phyloP scores from a whole-genome alignment of 2,888 invertebrate genomes.

The Drosophila atripex region DNA sequence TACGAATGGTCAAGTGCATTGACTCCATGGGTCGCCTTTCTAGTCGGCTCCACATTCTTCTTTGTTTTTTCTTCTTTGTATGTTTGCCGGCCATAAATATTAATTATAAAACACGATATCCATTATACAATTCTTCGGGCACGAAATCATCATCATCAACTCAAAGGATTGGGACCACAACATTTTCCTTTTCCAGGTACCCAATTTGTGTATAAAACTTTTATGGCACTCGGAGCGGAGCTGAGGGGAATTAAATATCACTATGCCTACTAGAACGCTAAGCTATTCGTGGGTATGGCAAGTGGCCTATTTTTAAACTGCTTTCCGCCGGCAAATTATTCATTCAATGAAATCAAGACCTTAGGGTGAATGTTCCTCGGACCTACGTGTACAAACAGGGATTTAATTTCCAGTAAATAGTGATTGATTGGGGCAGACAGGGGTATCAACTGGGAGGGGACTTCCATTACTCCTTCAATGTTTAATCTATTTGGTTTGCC shows the following conservation, averaged over 20 bases:
- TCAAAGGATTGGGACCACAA: constrained; percentile 53
- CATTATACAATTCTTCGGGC: constrained; percentile 37
- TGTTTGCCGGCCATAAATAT: constrained; percentile 52
- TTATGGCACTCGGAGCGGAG: constrained; percentile 32
- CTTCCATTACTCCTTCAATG: neutral
- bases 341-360: constrained; percentile 28
- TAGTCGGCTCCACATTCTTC: neutral
- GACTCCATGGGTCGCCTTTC: constrained; percentile 47
- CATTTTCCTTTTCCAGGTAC: constrained; percentile 41
- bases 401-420: constrained; percentile 25
- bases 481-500: constrained; percentile 3
- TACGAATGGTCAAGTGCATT: constrained; percentile 42
- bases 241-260: constrained; percentile 22
- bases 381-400: neutral
- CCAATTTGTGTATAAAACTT: constrained; percentile 51
- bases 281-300: constrained; percentile 1
- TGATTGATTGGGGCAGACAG: constrained; percentile 12
- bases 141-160: constrained; percentile 51
- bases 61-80: constrained; percentile 20
- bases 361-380: constrained; percentile 1
- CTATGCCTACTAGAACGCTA: constrained; percentile 5
- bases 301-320: constrained; percentile 42
- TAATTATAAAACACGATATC: constrained; percentile 55
- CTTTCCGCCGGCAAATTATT: constrained; percentile 20
- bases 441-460: constrained; percentile 1